phyloP scores from a whole-genome alignment of 2,113 vertebrate genomes.

The Gnathonemus echidnorhynchus region DNA sequence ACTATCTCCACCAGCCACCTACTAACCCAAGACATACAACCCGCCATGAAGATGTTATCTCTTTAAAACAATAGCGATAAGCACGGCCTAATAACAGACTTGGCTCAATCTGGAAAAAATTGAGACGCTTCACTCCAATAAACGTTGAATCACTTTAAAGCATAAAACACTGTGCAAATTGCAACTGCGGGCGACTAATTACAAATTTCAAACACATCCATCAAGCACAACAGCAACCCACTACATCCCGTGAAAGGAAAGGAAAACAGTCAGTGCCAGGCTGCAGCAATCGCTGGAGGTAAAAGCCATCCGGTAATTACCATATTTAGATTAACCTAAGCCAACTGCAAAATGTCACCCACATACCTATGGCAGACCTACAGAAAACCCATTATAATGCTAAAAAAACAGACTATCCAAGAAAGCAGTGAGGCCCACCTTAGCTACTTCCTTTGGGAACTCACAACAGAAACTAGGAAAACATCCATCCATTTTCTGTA shows the following conservation, averaged over 20 bases:
- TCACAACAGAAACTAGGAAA: not conserved
- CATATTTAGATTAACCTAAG: not conserved
- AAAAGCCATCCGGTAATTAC: not conserved
- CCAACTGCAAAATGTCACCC: not conserved
- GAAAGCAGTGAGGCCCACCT: not conserved
- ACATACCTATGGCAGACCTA: slow-evolving; percentile 1
- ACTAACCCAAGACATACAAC: not conserved
- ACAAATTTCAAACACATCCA: slow-evolving; percentile 2
- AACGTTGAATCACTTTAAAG: not conserved
- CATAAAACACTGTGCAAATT: not conserved
- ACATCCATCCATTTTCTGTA: too few relatives aligned
- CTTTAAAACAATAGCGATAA: not conserved
- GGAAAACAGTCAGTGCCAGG: not conserved
- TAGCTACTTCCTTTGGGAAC: not conserved
- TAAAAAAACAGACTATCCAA: not conserved
- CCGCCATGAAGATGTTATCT: not conserved
- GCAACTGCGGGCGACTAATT: not conserved
- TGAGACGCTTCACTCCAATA: not conserved
- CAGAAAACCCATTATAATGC: not conserved
- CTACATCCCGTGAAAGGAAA: not conserved
- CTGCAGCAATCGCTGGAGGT: not conserved
- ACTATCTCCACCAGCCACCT: not conserved
- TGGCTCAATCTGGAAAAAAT: not conserved
- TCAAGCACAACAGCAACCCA: not conserved
- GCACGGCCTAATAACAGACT: not conserved